These are phyloP conservation scores for Aythya baeri DNA, from an alignment of 2,113 vertebrate species.

Conservation along the genomic window DNA sequence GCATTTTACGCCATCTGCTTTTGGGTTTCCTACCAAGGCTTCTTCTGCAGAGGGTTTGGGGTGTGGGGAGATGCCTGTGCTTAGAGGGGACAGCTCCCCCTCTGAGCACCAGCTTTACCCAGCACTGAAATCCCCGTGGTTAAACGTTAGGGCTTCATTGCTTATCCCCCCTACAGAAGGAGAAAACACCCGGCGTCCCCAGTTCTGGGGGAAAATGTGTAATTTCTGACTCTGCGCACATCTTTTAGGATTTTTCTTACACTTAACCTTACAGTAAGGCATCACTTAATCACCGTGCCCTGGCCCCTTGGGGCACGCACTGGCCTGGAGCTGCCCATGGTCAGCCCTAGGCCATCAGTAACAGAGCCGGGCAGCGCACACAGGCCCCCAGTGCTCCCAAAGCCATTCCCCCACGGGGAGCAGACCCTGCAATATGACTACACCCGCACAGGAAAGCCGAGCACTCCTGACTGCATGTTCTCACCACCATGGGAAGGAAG, in stretches of 20 bases:
- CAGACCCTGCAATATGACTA: neutral
- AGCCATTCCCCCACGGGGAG: neutral
- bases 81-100: neutral
- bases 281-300: neutral
- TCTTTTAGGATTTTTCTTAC: accelerated
- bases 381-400: neutral
- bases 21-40: neutral
- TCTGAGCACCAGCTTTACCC: neutral
- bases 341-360: neutral
- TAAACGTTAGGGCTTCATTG: neutral
- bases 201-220: accelerated
- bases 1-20: neutral
- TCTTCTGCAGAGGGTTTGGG: neutral
- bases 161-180: neutral
- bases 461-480: neutral
- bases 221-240: neutral
- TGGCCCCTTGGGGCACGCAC: neutral
- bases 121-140: neutral
- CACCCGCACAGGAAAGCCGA: neutral
- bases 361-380: neutral
- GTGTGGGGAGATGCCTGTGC: neutral
- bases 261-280: neutral
- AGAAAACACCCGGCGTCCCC: neutral
- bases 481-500: neutral
- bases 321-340: no score